Base-by-base conservation (phyloP, 2,113 vertebrate genomes). In the Oryzias javanicus region DNA sequence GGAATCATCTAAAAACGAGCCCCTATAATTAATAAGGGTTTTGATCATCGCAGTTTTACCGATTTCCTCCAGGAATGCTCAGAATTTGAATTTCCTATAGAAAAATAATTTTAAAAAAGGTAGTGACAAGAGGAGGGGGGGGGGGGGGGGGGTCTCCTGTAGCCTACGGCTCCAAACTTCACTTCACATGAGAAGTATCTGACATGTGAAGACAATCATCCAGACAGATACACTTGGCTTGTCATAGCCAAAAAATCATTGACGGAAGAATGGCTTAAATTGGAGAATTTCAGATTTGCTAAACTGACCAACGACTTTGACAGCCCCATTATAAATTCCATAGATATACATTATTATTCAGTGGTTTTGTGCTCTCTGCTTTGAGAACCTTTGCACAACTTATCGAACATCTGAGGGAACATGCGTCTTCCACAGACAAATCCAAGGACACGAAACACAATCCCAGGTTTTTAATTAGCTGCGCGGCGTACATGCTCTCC, bases 401-500 rank as follows among this genome's bases (percentile, higher is more conserved):
- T 65, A 82, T 76, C 72, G 66, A 60, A 55, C 51, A 58, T 69
- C 48, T 62, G 73, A 74, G 64, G 61, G 58, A 12, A 50, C 56
- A 44, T 27, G 60, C 56, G 60, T 65, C 56, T 67, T 60, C 67
- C 22, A 67, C 42, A 51, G 59, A 67, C 60, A 55, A 60, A 67
- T 62, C 70, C 52, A 63, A 57, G 25, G 49, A 71, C 54, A 70
- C 54, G 41, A 55, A 70, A 65, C 58, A 57, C 69, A 76, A 69
- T 67, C 48, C 59, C 52, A 35, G 29, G 66, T 85, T 86, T 22
- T 89, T 86, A 89, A 91, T 89, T 85, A 87, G 84, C 71, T 20
- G 73, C 63, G 71, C 63, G 64, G 46, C 50, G 82, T 67, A 67
- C 70, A 74, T 67, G 79, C 80, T 89, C 84, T 55, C 70, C 73